These are phyloP conservation scores for Aphelenchoides besseyi DNA, from an alignment of 1,140 invertebrate genomes.

Conservation along the genomic window DNA sequence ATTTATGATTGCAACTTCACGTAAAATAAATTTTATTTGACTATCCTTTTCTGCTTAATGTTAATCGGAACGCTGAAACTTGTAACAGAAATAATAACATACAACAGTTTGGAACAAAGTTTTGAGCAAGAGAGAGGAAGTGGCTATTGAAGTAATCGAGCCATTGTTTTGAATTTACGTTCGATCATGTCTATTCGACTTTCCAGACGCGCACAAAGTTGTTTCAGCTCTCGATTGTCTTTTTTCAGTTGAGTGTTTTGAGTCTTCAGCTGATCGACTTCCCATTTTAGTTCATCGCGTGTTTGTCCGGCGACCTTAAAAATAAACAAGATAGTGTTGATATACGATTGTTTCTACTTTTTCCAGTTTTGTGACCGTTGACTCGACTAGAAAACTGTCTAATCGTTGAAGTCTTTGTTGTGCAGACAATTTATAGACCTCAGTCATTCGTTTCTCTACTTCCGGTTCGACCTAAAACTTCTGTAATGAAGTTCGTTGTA, in stretches of 20 bases:
- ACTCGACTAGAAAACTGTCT: slow-evolving; percentile 55
- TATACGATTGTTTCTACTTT: slow-evolving; percentile 33
- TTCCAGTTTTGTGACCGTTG: slow-evolving; percentile 51
- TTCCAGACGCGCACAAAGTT: slow-evolving; percentile 50
- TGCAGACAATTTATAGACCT: slow-evolving; percentile 56
- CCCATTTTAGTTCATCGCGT: slow-evolving; percentile 55
- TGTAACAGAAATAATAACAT: background rate
- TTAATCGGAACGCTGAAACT: background rate
- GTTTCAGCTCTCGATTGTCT: slow-evolving; percentile 39
- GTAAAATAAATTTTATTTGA: slow-evolving; percentile 13
- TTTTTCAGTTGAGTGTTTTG: slow-evolving; percentile 21
- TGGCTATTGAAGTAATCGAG: slow-evolving; percentile 51
- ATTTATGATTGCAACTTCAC: background rate
- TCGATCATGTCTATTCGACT: slow-evolving; percentile 53
- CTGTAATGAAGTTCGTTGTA: no score
- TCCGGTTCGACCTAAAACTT: slow-evolving; percentile 52
- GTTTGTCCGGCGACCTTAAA: slow-evolving; percentile 38
- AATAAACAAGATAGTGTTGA: background rate
- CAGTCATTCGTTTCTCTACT: slow-evolving; percentile 59
- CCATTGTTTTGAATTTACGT: slow-evolving; percentile 60
- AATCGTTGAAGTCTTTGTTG: slow-evolving; percentile 58
- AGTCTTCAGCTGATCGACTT: slow-evolving; percentile 58
- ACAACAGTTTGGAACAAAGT: background rate
- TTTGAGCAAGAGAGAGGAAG: background rate
- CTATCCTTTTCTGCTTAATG: background rate